Evolutionary conservation across 2,797 vertebrate genomes (phyloP).

Genomic region (Sciurus vulgaris): DNA sequence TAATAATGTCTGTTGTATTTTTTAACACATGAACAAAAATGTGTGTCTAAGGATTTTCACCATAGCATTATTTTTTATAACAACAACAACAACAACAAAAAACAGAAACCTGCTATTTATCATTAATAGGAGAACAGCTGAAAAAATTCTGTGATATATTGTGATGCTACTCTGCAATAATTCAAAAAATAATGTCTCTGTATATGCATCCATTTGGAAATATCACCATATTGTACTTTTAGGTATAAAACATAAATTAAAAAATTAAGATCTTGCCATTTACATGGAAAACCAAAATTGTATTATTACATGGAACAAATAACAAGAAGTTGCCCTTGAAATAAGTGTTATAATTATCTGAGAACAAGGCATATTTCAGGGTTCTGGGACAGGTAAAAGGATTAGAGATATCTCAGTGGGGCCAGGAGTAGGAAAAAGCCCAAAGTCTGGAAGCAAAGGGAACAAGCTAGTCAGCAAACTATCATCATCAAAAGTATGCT

Average conservation of each 20-base stretch:
- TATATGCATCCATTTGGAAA: neutral
- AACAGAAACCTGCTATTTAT: neutral
- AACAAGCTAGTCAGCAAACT: neutral
- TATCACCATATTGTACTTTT: neutral
- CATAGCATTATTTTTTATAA: neutral
- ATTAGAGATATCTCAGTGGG: neutral
- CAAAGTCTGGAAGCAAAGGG: neutral
- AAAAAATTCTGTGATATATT: neutral
- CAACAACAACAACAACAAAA: neutral
- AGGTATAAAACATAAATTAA: neutral
- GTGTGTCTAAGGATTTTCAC: neutral
- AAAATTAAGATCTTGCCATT: neutral
- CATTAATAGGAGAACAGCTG: neutral
- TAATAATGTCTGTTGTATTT: too few species aligned
- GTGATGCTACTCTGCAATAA: neutral
- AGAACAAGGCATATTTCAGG: neutral
- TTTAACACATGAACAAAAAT: slow-evolving; percentile 4
- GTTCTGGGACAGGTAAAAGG: neutral
- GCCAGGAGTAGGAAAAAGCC: neutral
- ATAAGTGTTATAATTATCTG: neutral
- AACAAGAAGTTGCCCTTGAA: slow-evolving; percentile 1
- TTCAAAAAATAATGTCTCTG: neutral
- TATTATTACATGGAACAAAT: neutral
- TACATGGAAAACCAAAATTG: slow-evolving; percentile 14
- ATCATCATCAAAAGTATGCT: neutral